Conservation (phyloP, 2,888 invertebrate species). For the Eupithecia insigniata region DNA sequence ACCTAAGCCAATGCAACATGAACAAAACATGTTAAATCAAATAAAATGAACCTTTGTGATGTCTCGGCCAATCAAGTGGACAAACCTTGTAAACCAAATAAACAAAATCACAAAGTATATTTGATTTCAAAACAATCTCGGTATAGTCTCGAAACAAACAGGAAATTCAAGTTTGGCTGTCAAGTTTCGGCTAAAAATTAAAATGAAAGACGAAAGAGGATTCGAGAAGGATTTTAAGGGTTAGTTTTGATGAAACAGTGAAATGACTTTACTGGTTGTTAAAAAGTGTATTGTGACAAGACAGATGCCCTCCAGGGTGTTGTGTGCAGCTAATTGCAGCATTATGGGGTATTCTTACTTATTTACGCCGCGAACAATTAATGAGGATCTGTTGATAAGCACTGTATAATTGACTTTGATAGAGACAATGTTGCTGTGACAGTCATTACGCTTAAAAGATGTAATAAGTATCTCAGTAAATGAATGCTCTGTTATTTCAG, state of each 20-base stretch:
- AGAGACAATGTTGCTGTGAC: conserved; percentile 37
- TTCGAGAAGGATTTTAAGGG: background rate
- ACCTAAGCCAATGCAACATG: background rate
- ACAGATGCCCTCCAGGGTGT: conserved; percentile 45
- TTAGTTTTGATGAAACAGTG: background rate
- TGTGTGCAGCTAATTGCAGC: conserved; percentile 60
- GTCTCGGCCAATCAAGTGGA: background rate
- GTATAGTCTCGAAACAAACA: background rate
- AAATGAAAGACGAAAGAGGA: background rate
- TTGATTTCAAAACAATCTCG: background rate
- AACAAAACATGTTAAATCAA: background rate
- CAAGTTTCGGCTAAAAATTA: background rate
- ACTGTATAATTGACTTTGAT: conserved; percentile 43
- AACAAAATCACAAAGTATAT: background rate
- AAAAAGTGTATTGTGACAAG: conserved; percentile 24
- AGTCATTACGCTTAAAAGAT: background rate
- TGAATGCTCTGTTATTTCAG: background rate
- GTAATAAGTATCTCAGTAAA: background rate
- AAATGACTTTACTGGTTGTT: conserved; percentile 13
- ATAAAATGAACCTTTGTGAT: background rate
- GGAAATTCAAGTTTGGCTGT: background rate
- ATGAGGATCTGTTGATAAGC: conserved; percentile 44
- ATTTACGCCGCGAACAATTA: conserved; percentile 55
- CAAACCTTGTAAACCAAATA: background rate
- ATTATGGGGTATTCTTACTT: conserved; percentile 57